Evolutionary conservation across 2,113 vertebrate genomes (phyloP).

Genomic region (Apteryx mantelli): DNA sequence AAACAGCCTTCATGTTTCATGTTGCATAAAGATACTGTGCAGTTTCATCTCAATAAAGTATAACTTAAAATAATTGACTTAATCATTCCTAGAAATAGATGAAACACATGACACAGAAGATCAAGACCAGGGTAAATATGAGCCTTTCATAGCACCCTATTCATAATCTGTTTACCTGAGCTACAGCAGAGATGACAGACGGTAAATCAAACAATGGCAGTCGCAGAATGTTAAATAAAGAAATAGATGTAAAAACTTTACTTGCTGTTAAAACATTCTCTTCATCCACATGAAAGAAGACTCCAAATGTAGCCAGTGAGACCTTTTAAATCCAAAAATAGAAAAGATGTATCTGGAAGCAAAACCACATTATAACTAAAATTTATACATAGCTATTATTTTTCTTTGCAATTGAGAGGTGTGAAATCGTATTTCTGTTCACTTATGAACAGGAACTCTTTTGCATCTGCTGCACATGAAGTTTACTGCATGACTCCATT

Average conservation of each 20-base stretch:
- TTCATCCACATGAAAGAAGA: constrained; percentile 71
- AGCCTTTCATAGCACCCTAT: not conserved
- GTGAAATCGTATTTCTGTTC: not conserved
- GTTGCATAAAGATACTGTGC: not conserved
- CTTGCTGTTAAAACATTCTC: constrained; percentile 70
- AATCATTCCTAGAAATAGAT: not conserved
- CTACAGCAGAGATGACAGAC: constrained; percentile 56
- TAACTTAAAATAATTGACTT: not conserved
- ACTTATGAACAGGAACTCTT: not conserved
- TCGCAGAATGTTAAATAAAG: constrained; percentile 75
- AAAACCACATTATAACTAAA: not conserved
- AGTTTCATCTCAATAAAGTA: not conserved
- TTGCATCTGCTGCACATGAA: not conserved
- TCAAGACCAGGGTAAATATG: not conserved
- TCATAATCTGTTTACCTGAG: constrained; percentile 39
- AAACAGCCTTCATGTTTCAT: not conserved
- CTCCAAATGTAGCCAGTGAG: constrained; percentile 68
- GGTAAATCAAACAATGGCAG: constrained; percentile 69
- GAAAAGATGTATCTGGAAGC: not conserved
- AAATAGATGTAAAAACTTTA: constrained; percentile 73
- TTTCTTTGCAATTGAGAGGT: not conserved
- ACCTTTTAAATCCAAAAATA: constrained; percentile 45
- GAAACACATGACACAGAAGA: not conserved
- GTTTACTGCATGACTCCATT: not conserved
- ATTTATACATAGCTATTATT: not conserved